These are phyloP conservation scores for Scartelaos histophorus DNA, from an alignment of 2,113 vertebrate genomes.

Conservation along the genomic window DNA sequence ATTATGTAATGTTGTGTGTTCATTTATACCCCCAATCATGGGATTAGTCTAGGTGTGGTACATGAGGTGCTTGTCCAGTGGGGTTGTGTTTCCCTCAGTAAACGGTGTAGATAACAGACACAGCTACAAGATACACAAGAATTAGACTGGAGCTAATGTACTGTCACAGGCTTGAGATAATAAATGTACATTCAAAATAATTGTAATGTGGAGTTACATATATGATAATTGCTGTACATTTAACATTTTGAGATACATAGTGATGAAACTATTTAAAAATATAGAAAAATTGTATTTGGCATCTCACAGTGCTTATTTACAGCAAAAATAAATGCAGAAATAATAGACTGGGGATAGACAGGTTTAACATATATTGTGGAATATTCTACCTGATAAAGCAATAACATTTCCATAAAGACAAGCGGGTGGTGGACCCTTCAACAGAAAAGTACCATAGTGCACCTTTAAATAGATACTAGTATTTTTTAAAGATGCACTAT, in stretches of 20 bases:
- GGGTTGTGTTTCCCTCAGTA: slow-evolving; percentile 11
- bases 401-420: too few species aligned
- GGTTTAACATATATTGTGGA: too few species aligned
- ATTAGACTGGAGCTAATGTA: not conserved
- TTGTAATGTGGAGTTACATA: not conserved
- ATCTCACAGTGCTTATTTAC: too few species aligned
- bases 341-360: too few species aligned
- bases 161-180: not conserved
- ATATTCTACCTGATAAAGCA: too few species aligned
- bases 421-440: too few species aligned
- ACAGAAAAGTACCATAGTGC: too few species aligned
- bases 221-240: not conserved
- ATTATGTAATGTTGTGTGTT: slow-evolving; percentile 4
- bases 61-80: not conserved
- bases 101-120: slow-evolving; percentile 4
- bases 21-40: slow-evolving; percentile 2
- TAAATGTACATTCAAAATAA: too few species aligned
- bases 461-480: too few species aligned
- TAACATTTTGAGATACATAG: not conserved
- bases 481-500: too few species aligned
- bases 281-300: not conserved
- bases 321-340: too few species aligned
- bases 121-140: not conserved
- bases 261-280: not conserved
- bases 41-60: slow-evolving; percentile 8